Conservation (phyloP, 2,797 vertebrate genomes). For the Cynodonichthys magdalenae region DNA sequence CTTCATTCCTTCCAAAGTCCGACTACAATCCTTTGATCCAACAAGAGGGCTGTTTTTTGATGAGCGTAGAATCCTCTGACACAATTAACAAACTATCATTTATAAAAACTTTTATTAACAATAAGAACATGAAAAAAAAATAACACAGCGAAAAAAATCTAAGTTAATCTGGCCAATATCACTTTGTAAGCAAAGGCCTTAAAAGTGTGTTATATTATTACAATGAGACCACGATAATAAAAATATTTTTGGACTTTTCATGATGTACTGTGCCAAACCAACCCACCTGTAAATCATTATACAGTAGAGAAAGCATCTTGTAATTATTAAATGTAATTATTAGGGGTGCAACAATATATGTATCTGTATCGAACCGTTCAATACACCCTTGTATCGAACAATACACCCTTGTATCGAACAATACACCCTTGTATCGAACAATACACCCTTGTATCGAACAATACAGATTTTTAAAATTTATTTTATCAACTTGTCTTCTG, state of each 20-base stretch:
- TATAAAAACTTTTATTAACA: too few species aligned
- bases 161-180: too few species aligned
- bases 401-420: too few species aligned
- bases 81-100: background rate
- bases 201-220: constrained; percentile 29
- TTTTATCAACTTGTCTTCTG: too few species aligned
- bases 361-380: too few species aligned
- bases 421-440: too few species aligned
- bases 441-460: too few species aligned
- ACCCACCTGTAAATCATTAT: constrained; percentile 10
- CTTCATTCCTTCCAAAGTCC: background rate
- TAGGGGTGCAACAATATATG: too few species aligned
- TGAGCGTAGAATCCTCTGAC: background rate
- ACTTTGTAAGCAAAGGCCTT: background rate
- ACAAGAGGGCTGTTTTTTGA: background rate
- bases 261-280: constrained; percentile 22
- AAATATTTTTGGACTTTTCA: constrained; percentile 34
- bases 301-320: background rate
- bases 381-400: too few species aligned
- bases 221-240: constrained; percentile 40
- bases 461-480: too few species aligned
- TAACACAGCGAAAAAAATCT: background rate
- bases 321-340: constrained; percentile 11
- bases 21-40: background rate
- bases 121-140: background rate